Base-by-base conservation (phyloP, 1,140 invertebrate species). In the Chionoecetes opilio region DNA sequence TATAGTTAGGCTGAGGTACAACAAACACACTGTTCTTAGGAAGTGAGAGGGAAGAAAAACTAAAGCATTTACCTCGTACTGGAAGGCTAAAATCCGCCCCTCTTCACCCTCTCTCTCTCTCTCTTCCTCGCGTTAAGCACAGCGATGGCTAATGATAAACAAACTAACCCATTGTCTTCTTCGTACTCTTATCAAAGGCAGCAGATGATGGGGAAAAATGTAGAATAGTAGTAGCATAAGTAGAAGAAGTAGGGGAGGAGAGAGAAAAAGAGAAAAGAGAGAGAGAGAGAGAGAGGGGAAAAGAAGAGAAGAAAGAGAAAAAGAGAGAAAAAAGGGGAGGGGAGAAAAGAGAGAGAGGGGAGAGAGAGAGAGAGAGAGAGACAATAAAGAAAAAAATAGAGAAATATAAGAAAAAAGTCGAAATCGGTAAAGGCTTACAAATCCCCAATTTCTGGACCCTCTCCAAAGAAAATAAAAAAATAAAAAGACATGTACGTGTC, bases 1-100 rank as follows among this genome's bases (percentile, higher is more conserved):
- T 26, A 21, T 75, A 75, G 63, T 75, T n/a, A 75, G n/a, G 21
- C 21, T 1, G 63, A 2, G 63, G 21, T n/a, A 75, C 21, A 26
- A 75, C 63, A 75, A 75, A 75, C 63, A 75, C 53, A 75, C 63
- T 75, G 63, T 75, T 75, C 63, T 75, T 11, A 75, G 63, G 63
- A 11, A 75, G 63, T 26, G 63, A n/a, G 63, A 75, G 21, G 63
- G 63, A 75, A 75, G 63, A 75, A 75, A 75, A 75, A 75, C 63
- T 75, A 75, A 75, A 75, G 63, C 63, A 75, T 75, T 75, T 75
- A 75, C 63, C 63, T 26, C 21, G 1, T 11, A 75, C 63, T 75
- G 63, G 63, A 5, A 9, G 11, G 46, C 46, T 17, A 9, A 53
- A 53, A 75, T 26, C 63, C 63, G 21, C 21, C 63, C 21, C 63